phyloP scores from a whole-genome alignment of 2,888 invertebrate species.

The Rhingia rostrata region DNA sequence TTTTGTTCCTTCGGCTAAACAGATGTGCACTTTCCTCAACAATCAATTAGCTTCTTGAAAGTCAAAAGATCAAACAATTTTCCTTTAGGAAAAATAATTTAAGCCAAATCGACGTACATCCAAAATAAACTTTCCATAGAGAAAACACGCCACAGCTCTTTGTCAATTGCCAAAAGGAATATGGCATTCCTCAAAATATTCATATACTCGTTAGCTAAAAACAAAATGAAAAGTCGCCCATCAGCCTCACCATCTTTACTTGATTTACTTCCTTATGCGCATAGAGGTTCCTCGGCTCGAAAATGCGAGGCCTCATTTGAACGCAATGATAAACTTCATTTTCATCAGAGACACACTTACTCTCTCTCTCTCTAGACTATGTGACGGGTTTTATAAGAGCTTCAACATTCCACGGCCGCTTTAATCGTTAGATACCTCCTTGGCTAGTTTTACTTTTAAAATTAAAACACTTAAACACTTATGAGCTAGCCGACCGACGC shows the following conservation, averaged over 20 bases:
- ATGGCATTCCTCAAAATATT: slow-evolving; percentile 2
- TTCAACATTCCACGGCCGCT: slow-evolving; percentile 43
- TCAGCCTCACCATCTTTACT: slow-evolving; percentile 15
- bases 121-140: neutral
- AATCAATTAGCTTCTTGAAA: neutral
- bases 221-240: slow-evolving; percentile 24
- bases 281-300: slow-evolving; percentile 26
- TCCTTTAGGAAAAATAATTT: slow-evolving; percentile 1
- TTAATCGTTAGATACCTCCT: slow-evolving; percentile 33
- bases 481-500: slow-evolving; percentile 21
- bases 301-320: slow-evolving; percentile 13
- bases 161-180: slow-evolving; percentile 34
- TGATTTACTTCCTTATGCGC: slow-evolving; percentile 56
- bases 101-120: slow-evolving; percentile 2
- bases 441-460: slow-evolving; percentile 47
- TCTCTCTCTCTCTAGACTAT: slow-evolving; percentile 7
- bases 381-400: slow-evolving; percentile 26
- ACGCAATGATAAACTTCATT: slow-evolving; percentile 49
- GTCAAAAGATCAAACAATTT: slow-evolving; percentile 1
- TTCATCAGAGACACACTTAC: slow-evolving; percentile 26
- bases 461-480: slow-evolving; percentile 24
- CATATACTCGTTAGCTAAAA: slow-evolving; percentile 9
- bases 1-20: too few relatives aligned
- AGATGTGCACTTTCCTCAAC: too few relatives aligned
- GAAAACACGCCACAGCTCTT: slow-evolving; percentile 36